A percentile compares a stretch with the other conserved stretches of the same genome.
These are phyloP conservation scores for Dryobates pubescens DNA, from an alignment of 2,797 vertebrate species.

Conservation along the genomic window DNA sequence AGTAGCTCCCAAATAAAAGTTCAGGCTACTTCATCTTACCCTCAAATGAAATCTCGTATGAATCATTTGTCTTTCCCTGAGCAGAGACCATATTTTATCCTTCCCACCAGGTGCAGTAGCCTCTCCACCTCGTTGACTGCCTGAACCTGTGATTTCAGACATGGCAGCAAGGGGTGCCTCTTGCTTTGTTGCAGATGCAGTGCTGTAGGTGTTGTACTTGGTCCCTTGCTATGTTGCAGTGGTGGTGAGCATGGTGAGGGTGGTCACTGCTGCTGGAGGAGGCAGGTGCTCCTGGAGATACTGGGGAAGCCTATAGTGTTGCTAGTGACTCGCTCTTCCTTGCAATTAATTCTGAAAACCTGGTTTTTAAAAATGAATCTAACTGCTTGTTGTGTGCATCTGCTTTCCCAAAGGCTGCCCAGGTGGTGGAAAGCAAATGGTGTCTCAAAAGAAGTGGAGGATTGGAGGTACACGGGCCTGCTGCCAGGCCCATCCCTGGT, in stretches of 20 bases:
- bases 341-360: neutral
- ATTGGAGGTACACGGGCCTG: neutral
- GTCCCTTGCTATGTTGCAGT: accelerated
- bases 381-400: neutral
- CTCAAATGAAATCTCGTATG: neutral
- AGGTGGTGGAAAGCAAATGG: neutral
- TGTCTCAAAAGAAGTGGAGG: neutral
- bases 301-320: neutral
- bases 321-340: neutral
- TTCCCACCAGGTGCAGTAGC: neutral
- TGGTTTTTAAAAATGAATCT: neutral
- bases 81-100: neutral
- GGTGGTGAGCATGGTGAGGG: neutral
- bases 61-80: neutral
- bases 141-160: neutral
- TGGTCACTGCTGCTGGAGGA: neutral
- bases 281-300: neutral
- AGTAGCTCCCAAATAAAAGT: neutral
- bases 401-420: neutral
- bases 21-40: neutral
- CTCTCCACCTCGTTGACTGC: neutral
- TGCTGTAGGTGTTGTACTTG: neutral
- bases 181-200: neutral
- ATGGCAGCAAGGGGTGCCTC: accelerated
- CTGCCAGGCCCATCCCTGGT: neutral